These are phyloP conservation scores for Myotis vivesi DNA, from an alignment of 2,797 vertebrate species.

Conservation along the genomic window DNA sequence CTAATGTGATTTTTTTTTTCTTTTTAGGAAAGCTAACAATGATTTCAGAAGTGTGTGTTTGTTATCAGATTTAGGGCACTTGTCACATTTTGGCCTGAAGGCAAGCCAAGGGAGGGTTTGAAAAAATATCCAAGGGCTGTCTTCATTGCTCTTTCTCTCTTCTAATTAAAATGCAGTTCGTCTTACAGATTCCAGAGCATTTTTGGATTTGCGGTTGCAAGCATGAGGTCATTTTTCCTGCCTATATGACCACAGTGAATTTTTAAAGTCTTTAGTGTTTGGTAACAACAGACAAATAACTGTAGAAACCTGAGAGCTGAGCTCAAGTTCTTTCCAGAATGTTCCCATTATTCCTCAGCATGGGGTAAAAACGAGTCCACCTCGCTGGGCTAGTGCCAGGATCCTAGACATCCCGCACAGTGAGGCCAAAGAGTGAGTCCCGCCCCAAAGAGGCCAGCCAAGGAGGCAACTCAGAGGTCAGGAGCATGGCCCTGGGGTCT, in stretches of 20 bases:
- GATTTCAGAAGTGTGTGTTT: slow-evolving; percentile 83
- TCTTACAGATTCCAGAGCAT: slow-evolving; percentile 81
- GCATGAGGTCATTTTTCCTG: slow-evolving; percentile 84
- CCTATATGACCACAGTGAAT: slow-evolving; percentile 80
- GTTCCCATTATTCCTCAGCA: slow-evolving; percentile 70
- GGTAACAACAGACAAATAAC: slow-evolving; percentile 85
- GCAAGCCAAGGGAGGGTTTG: slow-evolving; percentile 74
- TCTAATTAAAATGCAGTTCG: slow-evolving; percentile 80
- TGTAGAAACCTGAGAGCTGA: slow-evolving; percentile 78
- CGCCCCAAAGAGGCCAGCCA: not conserved
- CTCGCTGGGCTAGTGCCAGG: slow-evolving; percentile 38
- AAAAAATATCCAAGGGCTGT: slow-evolving; percentile 75
- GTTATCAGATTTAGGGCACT: slow-evolving; percentile 84
- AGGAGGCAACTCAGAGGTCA: not conserved
- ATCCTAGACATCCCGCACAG: not conserved
- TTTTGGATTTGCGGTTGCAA: slow-evolving; percentile 82
- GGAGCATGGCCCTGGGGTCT: not conserved
- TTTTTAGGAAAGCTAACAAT: slow-evolving; percentile 76
- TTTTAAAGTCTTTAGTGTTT: slow-evolving; percentile 78
- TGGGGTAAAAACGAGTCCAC: slow-evolving; percentile 72
- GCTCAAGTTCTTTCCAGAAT: slow-evolving; percentile 74
- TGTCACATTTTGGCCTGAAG: slow-evolving; percentile 83
- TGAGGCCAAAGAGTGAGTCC: not conserved
- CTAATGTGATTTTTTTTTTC: slow-evolving; percentile 77
- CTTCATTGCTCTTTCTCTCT: slow-evolving; percentile 78